Percentiles rank a stretch among this genome's conserved stretches.
Evolutionary conservation across 2,797 vertebrate species (phyloP).

Genomic region (Petrocephalus sullivani): DNA sequence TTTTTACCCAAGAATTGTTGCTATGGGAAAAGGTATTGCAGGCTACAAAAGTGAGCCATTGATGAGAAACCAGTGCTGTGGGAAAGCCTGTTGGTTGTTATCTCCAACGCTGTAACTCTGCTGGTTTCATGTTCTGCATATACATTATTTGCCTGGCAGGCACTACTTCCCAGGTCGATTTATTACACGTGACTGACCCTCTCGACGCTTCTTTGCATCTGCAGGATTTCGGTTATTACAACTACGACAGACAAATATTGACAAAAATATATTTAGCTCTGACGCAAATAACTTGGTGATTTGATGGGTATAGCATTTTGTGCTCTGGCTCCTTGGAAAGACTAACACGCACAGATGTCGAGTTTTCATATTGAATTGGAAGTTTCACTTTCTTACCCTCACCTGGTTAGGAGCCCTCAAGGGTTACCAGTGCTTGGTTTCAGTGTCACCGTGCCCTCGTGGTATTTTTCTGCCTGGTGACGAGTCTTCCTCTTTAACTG

Average conservation of each 20-base stretch:
- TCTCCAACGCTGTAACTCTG: neutral
- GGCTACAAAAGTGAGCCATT: neutral
- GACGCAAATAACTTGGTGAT: neutral
- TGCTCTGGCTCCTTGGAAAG: neutral
- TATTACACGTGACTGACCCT: neutral
- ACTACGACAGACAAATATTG: neutral
- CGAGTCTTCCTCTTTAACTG: neutral
- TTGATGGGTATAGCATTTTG: neutral
- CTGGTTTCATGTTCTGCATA: neutral
- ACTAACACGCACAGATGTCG: neutral
- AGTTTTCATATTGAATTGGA: neutral
- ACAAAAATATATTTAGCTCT: neutral
- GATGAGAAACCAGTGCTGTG: neutral
- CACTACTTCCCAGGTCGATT: neutral
- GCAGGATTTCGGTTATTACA: neutral
- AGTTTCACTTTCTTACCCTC: neutral
- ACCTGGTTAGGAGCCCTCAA: neutral
- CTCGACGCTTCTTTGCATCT: neutral
- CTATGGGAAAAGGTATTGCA: neutral
- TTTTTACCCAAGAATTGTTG: constrained; percentile 34
- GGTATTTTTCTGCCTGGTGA: neutral
- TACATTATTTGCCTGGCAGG: constrained; percentile 5
- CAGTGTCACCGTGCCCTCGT: neutral
- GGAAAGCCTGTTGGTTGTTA: neutral
- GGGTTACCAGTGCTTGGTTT: neutral